Evolutionary conservation across 2,797 vertebrate genomes (phyloP), one percentile per base, ranked within the genome.

Genomic region (Enteromius anoplus): DNA sequence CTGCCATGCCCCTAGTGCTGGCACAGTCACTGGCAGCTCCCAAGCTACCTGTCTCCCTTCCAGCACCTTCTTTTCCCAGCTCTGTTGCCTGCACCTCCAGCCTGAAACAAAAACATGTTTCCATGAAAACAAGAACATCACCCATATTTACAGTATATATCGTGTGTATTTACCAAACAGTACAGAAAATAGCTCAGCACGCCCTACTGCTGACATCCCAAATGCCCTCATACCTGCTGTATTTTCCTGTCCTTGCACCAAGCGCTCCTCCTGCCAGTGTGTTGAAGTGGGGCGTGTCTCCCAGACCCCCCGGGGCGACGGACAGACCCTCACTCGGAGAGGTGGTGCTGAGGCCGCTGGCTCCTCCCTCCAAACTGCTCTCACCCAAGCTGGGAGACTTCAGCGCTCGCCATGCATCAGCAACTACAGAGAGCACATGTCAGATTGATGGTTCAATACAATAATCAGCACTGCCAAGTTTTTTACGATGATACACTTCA

Each of bases 341-440:
- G 3, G 97, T 99, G 92, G 97, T 98, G 92, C 98, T 99, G 88
- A 99, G 87, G 23, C 97, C 97, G 0, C 97, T 99, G 64, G 97
- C 97, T 17, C 96, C 94, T 10, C 97, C 98, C 81, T 99, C 97
- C 37, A 98, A 95, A 84, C 98, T 99, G 94, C 98, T 99, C 81
- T 98, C 97, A 0, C 98, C 97, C 0, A 99, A 96, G 91, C 97
- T 99, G 84, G 97, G 97, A 53, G 97, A 98, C 93, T 99, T 99
- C 83, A 99, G 95, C 34, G 98, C 98, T 85, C 97, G 91, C 98
- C 98, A 99, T 2, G 98, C 98, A 4, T 99, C 98, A 0, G 98
- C 98, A 91, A 93, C 91, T 89, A 32, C 4, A 82, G 2, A 49
- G 26, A 79, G 2, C 47, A 23, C 45, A 68, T 8, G 72, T 68